Evolutionary conservation across 2,888 invertebrate genomes (phyloP).

Genomic region (Cybosia mesomella): DNA sequence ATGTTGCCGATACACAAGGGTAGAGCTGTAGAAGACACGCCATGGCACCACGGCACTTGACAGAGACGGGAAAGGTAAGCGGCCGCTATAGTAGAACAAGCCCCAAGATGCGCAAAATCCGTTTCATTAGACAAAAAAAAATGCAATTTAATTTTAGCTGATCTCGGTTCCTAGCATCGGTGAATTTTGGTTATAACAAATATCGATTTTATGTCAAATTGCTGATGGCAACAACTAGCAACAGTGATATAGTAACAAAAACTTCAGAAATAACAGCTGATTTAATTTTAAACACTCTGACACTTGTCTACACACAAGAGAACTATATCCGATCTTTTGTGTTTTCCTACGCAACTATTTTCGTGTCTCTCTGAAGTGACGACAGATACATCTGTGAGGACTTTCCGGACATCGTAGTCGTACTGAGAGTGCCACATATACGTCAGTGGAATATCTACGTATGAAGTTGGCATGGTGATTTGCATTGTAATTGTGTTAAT

Average conservation of each 20-base stretch:
- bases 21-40: no score
- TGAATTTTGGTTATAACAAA: no score
- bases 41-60: no score
- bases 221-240: neutral
- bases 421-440: slow-evolving; percentile 15
- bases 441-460: neutral
- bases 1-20: no score
- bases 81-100: no score
- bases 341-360: slow-evolving; percentile 69
- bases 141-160: no score
- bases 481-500: no score
- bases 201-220: neutral
- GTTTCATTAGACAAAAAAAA: no score
- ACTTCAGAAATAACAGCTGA: slow-evolving; percentile 41
- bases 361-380: slow-evolving; percentile 64
- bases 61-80: no score
- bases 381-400: slow-evolving; percentile 69
- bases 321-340: slow-evolving; percentile 73
- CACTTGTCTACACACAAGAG: slow-evolving; percentile 68
- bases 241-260: neutral
- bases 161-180: no score
- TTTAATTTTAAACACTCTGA: slow-evolving; percentile 66
- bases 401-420: slow-evolving; percentile 56
- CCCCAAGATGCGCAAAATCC: no score
- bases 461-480: neutral